Base-by-base conservation (phyloP, 1,140 invertebrate species). In the Pseudomyrmex sp. region DNA sequence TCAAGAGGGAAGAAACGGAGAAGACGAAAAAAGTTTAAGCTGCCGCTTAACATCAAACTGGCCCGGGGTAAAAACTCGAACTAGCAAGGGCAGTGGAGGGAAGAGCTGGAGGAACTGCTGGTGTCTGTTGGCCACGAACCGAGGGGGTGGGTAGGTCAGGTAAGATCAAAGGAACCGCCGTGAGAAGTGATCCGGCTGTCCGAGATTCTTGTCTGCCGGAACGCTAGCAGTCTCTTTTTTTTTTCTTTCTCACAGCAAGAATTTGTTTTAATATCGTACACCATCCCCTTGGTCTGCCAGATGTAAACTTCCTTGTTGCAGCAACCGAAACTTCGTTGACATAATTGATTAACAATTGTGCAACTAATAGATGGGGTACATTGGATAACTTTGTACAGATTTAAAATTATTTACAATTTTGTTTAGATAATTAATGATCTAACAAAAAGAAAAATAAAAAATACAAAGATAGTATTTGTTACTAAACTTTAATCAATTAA, bases 101-200 rank as follows among this genome's bases (percentile, higher is more conserved):
- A 70, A 72, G 70, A 56, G 82, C 48, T 61, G 82, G 79, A 58
- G 76, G 63, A 68, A 77, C 68, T 69, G 84, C 70, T 74, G 77
- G 58, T 86, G 83, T 84, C 84, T 76, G 86, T 68, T 82, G 86
- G 70, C 65, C 82, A 62, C 76, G 85, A 58, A 63, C 65, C 74
- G 69, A 84, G 79, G 82, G 88, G 87, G 88, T 88, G 86, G 87
- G 62, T 73, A 83, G 86, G 20, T 77, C 76, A 80, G 74, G 86
- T 46, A 73, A 88, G 90, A 90, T 90, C 88, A 89, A 88, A 87
- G 88, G 61, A 12, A 13, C 88, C 88, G 88, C 88, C 84, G 87
- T 87, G 90, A 89, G 90, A 90, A 89, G 88, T 87, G 85, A 87
- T 84, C 80, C 90, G 76, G 74, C 88, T 89, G 88, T 68, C 79